A percentile compares a stretch with the other conserved stretches of the same genome.
Conservation (phyloP, 2,113 vertebrate species). For the Poicephalus gulielmi region DNA sequence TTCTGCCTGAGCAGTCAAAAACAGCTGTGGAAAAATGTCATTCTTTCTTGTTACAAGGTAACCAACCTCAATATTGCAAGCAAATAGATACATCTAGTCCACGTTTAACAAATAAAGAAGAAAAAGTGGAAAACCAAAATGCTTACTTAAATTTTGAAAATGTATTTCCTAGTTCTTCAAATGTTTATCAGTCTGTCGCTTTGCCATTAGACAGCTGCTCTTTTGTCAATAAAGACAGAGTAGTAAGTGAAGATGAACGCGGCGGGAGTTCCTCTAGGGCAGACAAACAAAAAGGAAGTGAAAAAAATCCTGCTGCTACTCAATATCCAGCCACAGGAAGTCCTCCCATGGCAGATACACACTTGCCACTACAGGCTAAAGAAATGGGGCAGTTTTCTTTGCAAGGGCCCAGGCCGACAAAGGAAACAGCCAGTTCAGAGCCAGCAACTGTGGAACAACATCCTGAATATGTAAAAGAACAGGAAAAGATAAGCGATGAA, state of each 20-base stretch:
- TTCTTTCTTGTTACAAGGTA: background rate
- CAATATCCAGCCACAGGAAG: background rate
- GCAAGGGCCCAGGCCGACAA: background rate
- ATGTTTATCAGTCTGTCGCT: background rate
- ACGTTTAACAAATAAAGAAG: background rate
- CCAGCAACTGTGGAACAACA: background rate
- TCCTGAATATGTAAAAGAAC: slow-evolving; percentile 33
- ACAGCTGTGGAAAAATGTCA: background rate
- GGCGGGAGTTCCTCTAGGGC: background rate
- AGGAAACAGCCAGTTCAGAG: background rate
- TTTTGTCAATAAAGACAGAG: background rate
- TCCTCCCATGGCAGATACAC: background rate
- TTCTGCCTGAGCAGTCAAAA: background rate
- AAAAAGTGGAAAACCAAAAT: background rate
- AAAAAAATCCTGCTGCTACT: background rate
- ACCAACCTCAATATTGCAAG: background rate
- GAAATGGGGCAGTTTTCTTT: background rate
- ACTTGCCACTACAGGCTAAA: background rate
- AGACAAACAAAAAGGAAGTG: background rate
- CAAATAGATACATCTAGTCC: background rate
- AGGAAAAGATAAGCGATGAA: slow-evolving; percentile 31
- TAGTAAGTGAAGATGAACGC: background rate
- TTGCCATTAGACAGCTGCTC: background rate
- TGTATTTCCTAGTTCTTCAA: background rate
- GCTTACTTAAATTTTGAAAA: slow-evolving; percentile 1